Evolutionary conservation across 2,797 vertebrate species (phyloP), one percentile per base, ranked within the genome.

Genomic region (Geotrypetes seraphini): DNA sequence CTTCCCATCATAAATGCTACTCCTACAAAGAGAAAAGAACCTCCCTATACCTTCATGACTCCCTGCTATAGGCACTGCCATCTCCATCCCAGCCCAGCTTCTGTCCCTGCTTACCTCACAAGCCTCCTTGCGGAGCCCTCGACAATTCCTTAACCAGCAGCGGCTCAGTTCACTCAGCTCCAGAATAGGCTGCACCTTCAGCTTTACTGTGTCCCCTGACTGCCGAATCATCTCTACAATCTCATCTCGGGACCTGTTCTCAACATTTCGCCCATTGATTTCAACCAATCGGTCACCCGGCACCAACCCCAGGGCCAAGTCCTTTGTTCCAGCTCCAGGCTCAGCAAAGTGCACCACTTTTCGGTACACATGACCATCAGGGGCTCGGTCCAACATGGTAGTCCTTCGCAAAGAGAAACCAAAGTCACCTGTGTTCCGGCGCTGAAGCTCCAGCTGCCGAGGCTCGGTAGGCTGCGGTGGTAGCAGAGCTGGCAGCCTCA

Each of bases 151-250:
- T 69, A 97, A 70, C 95, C 93, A 96, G 71, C 90, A 90, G 59
- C 76, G 72, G 58, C 91, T 98, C 66, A 98, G 76, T 78, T 98
- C 95, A 0, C 90, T 94, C 63, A 98, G 82, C 75, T 98, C 95
- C 45, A 91, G 83, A 63, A 98, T 98, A 28, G 93, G 85, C 58
- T 96, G 95, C 57, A 98, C 95, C 63, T 95, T 96, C 54, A 98
- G 82, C 39, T 87, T 76, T 26, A 97, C 93, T 0, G 84, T 86
- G 52, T 98, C 93, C 1, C 92, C 95, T 0, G 92, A 97, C 69
- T 97, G 95, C 30, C 93, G 90, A 63, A 98, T 98, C 91, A 94
- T 97, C 76, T 98, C 95, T 62, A 98, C 95, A 0, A 98, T 98
- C 75, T 98, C 95, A 4, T 97, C 95, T 22, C 95, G 78, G 56